phyloP scores from a whole-genome alignment of 2,113 vertebrate species.

The Atherinomorus stipes region DNA sequence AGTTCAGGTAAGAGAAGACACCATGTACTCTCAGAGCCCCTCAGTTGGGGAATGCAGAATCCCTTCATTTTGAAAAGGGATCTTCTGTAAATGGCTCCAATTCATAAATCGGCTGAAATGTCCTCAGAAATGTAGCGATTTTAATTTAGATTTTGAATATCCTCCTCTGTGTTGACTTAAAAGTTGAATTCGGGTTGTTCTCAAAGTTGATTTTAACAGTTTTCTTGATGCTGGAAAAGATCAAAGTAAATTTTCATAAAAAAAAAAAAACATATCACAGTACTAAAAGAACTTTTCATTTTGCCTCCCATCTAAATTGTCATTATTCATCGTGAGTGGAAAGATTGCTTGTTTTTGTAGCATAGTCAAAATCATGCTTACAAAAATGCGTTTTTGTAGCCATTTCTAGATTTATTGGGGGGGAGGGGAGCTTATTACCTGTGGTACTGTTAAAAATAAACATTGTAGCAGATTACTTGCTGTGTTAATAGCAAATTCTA shows the following conservation, averaged over 20 bases:
- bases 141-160: no score
- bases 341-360: slow-evolving; percentile 58
- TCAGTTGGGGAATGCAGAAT: no score
- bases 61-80: background rate
- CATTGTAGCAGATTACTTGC: slow-evolving; percentile 46
- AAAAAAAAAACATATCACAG: no score
- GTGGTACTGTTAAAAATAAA: slow-evolving; percentile 35
- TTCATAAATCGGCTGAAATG: no score
- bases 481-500: slow-evolving; percentile 42
- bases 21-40: no score
- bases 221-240: no score
- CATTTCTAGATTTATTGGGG: slow-evolving; percentile 38
- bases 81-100: no score
- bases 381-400: slow-evolving; percentile 48
- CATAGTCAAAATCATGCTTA: slow-evolving; percentile 36
- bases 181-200: no score
- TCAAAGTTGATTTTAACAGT: background rate
- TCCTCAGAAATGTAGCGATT: no score
- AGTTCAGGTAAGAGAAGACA: no score
- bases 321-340: slow-evolving; percentile 10
- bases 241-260: no score
- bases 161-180: background rate
- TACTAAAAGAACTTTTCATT: no score
- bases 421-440: slow-evolving; percentile 29
- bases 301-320: slow-evolving; percentile 14